Percentiles rank a stretch among this genome's conserved stretches.
These are phyloP conservation scores for Oithona nana DNA, from an alignment of 2,888 invertebrate species.

Conservation along the genomic window DNA sequence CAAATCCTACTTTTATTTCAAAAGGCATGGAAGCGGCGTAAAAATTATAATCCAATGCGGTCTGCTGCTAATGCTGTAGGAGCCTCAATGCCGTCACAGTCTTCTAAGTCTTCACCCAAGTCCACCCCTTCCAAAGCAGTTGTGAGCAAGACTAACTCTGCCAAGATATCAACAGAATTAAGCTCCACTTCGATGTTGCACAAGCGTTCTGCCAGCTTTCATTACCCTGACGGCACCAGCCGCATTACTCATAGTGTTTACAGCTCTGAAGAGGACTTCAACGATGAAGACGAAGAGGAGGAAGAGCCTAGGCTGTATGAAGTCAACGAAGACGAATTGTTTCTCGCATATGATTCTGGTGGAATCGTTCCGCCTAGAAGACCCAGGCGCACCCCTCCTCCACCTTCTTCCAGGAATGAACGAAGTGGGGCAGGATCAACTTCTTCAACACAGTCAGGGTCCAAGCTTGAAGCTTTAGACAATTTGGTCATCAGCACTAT, in stretches of 20 bases:
- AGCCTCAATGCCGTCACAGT: too few relatives aligned
- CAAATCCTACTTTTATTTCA: background rate
- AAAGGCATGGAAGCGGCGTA: conserved; percentile 4
- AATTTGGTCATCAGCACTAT: conserved; percentile 13
- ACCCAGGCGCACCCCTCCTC: background rate
- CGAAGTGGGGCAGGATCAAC: background rate
- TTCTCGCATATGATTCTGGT: background rate
- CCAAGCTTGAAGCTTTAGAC: conserved; percentile 4
- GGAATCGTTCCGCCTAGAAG: background rate
- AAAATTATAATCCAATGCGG: conserved; percentile 6
- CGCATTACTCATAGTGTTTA: background rate
- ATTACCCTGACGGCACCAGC: background rate
- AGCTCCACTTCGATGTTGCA: background rate
- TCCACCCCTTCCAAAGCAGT: background rate
- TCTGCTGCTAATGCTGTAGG: background rate
- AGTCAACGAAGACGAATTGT: background rate
- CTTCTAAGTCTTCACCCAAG: background rate
- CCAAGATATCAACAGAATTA: background rate
- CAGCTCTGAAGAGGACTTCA: background rate
- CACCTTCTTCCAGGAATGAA: background rate
- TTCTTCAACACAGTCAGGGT: background rate
- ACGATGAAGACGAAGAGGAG: background rate
- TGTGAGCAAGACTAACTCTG: background rate
- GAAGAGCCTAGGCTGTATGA: background rate
- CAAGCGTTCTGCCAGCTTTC: conserved; percentile 4